phyloP scores from a whole-genome alignment of 2,113 vertebrate genomes.

The Amphilophus citrinellus region DNA sequence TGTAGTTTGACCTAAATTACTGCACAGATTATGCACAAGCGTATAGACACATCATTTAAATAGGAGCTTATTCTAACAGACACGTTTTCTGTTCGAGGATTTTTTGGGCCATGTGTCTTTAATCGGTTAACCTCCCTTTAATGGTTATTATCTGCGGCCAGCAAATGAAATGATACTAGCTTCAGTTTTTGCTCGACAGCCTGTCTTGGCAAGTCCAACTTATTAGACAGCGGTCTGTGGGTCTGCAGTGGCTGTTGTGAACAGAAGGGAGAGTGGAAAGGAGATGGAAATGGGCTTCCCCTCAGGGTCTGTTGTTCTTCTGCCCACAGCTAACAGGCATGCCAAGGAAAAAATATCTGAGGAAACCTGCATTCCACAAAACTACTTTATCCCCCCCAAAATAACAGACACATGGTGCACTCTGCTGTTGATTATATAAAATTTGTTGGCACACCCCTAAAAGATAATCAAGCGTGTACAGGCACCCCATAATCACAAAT shows the following conservation, averaged over 20 bases:
- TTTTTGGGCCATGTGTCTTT: conserved; percentile 21
- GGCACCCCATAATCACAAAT: conserved; percentile 11
- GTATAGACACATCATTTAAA: not conserved
- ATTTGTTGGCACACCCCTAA: conserved; percentile 41
- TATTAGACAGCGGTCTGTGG: conserved; percentile 59
- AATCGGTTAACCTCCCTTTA: conserved; percentile 52
- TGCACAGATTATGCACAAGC: not conserved
- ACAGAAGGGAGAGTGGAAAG: conserved; percentile 67
- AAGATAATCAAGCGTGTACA: conserved; percentile 5
- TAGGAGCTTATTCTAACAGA: not conserved
- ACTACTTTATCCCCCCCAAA: not conserved
- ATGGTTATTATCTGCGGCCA: conserved; percentile 51
- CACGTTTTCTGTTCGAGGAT: conserved; percentile 19
- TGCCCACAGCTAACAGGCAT: conserved; percentile 61
- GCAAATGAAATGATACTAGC: conserved; percentile 52
- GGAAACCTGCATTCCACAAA: conserved; percentile 52
- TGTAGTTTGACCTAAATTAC: not conserved
- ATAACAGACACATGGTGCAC: conserved; percentile 14
- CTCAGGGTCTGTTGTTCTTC: conserved; percentile 68
- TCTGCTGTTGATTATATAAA: conserved; percentile 22
- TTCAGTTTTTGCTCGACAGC: conserved; percentile 56
- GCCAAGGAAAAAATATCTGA: conserved; percentile 55
- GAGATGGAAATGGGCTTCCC: conserved; percentile 66
- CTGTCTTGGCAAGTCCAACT: conserved; percentile 57
- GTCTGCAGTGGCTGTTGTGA: conserved; percentile 63